Base-by-base conservation (phyloP, 2,888 invertebrate species). In the Clivina fossor region DNA sequence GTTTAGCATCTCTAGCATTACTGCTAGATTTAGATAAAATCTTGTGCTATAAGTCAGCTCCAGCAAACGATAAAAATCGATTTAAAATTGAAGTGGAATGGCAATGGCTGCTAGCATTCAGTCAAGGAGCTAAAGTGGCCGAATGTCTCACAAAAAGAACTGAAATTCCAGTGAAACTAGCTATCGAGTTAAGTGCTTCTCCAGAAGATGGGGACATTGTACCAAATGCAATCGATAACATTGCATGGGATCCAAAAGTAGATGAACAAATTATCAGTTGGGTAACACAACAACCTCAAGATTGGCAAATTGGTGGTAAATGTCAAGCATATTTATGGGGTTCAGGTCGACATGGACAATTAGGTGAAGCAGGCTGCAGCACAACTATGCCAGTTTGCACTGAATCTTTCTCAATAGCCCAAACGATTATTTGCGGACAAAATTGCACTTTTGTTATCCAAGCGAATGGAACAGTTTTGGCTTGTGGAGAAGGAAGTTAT, bases 401-500 rank as follows among this genome's bases (percentile, higher is more conserved):
- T 1, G 76, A 77, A 54, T 74, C 76, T 2, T 79, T 80, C 64
- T 73, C 76, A 2, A 68, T 72, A 9, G 77, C 79, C 1, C 76
- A 77, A 58, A 78, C 81, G 71, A 78, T 84, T 19, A 71, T 83
- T 13, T 83, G 83, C 68, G 84, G 84, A 0, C 82, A 83, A 69
- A 83, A 83, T 67, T 83, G 83, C 64, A 83, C 83, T 1, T 84
- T 84, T 70, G 79, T 82, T 2, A 77, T 83, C 49, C 78, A 79
- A 64, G 76, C 79, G 1, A 80, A 80, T 68, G 83, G 84, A 2
- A 78, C 79, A 1, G 80, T 84, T 18, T 68, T 82, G 64, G 81
- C 82, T 2, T 82, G 83, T 69, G 83, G 84, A 1, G 83, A 84
- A 66, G 83, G 83, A 1, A 81, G 80, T 60, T 83, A 83, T 66